A percentile compares a stretch with the other conserved stretches of the same genome.
phyloP scores from a whole-genome alignment of 2,113 vertebrate genomes.

The Anhinga rufa region DNA sequence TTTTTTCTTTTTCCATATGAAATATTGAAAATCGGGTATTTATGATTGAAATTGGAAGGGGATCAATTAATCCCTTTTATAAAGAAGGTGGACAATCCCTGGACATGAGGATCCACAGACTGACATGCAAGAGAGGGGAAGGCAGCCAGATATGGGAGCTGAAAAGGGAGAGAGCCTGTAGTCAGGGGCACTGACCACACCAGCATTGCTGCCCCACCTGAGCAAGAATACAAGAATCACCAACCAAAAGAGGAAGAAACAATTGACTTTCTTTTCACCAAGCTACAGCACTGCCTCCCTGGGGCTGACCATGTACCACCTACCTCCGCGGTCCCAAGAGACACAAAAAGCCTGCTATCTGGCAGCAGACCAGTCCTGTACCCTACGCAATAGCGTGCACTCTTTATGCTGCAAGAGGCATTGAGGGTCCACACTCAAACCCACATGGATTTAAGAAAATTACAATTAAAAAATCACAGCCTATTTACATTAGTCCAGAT shows the following conservation, averaged over 20 bases:
- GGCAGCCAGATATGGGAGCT: not conserved
- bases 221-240: not conserved
- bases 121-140: not conserved
- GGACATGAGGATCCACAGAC: not conserved
- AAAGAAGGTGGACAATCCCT: not conserved
- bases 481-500: not conserved
- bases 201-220: not conserved
- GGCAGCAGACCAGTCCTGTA: not conserved
- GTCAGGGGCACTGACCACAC: not conserved
- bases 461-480: not conserved
- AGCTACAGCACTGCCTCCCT: not conserved
- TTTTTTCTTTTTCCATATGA: not conserved
- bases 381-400: rapidly evolving
- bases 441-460: not conserved
- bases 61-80: not conserved
- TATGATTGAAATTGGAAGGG: not conserved
- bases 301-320: rapidly evolving
- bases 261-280: not conserved
- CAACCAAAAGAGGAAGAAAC: not conserved
- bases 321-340: not conserved
- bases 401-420: not conserved
- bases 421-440: not conserved
- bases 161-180: not conserved
- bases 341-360: not conserved
- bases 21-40: not conserved